Evolutionary conservation across 2,113 vertebrate genomes (phyloP).

Genomic region (Helogale parvula): DNA sequence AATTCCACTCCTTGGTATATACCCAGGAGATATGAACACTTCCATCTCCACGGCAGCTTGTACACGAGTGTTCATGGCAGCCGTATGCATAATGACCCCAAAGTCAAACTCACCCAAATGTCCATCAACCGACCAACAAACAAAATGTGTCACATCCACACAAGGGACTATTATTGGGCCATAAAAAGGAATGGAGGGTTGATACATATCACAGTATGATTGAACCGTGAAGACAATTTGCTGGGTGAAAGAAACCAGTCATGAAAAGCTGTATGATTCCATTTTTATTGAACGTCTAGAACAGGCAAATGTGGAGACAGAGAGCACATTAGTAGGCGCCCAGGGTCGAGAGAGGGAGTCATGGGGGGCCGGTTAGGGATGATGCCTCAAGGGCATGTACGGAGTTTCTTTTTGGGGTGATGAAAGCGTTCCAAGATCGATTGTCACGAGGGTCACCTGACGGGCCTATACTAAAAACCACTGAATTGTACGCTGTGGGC

Average conservation of each 20-base stretch:
- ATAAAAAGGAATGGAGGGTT: background rate
- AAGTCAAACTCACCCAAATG: background rate
- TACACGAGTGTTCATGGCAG: background rate
- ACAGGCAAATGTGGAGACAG: background rate
- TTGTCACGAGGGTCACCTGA: background rate
- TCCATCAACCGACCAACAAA: background rate
- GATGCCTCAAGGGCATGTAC: accelerated
- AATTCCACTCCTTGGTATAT: background rate
- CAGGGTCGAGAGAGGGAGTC: too few species aligned
- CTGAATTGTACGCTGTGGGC: background rate
- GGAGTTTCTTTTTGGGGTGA: background rate
- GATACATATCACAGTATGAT: background rate
- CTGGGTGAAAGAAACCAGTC: background rate
- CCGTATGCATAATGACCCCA: background rate
- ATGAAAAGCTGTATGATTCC: background rate
- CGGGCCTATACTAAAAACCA: background rate
- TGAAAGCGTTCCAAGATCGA: background rate
- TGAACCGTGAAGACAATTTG: background rate
- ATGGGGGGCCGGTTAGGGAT: background rate
- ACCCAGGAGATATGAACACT: slow-evolving; percentile 1
- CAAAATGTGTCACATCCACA: background rate
- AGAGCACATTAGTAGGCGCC: background rate
- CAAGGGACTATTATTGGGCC: background rate
- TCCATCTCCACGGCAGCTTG: background rate
- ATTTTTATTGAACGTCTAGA: background rate